phyloP scores from a whole-genome alignment of 2,113 vertebrate genomes.

The Scortum barcoo region DNA sequence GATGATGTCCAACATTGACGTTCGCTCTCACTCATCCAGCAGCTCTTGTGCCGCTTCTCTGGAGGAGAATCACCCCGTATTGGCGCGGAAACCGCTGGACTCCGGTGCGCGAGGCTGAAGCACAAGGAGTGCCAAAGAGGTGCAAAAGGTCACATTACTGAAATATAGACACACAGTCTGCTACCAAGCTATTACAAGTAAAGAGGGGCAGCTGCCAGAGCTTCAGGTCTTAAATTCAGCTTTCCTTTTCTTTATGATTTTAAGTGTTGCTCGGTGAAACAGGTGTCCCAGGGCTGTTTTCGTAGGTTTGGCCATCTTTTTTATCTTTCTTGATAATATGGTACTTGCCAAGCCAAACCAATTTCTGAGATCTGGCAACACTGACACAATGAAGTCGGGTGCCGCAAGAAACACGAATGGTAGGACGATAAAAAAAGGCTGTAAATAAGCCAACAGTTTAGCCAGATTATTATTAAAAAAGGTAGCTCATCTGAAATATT shows the following conservation, averaged over 20 bases:
- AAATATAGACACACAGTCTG: conserved; percentile 40
- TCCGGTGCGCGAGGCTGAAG: conserved; percentile 1
- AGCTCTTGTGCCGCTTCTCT: conserved; percentile 11
- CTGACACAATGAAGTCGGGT: not conserved
- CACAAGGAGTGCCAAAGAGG: conserved; percentile 3
- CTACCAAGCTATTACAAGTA: conserved; percentile 24
- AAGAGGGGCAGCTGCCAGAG: not conserved
- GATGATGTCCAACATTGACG: conserved; percentile 31
- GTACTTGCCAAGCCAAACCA: not conserved
- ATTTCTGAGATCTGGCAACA: not conserved
- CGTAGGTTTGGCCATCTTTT: not conserved
- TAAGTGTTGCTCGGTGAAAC: not conserved
- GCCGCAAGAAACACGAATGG: not conserved
- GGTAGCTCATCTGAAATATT: not conserved
- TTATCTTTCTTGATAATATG: not conserved
- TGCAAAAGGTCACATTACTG: conserved; percentile 35
- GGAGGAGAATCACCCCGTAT: conserved; percentile 5
- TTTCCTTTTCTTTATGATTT: conserved; percentile 10
- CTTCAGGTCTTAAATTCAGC: conserved; percentile 16
- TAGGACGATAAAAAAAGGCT: not conserved
- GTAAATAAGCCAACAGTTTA: not conserved
- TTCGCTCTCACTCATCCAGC: conserved; percentile 34
- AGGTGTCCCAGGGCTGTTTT: not conserved
- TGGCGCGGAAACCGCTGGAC: not conserved
- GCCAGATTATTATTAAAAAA: not conserved